Evolutionary conservation across 2,113 vertebrate genomes (phyloP).

Genomic region (Coregonus clupeaformis): DNA sequence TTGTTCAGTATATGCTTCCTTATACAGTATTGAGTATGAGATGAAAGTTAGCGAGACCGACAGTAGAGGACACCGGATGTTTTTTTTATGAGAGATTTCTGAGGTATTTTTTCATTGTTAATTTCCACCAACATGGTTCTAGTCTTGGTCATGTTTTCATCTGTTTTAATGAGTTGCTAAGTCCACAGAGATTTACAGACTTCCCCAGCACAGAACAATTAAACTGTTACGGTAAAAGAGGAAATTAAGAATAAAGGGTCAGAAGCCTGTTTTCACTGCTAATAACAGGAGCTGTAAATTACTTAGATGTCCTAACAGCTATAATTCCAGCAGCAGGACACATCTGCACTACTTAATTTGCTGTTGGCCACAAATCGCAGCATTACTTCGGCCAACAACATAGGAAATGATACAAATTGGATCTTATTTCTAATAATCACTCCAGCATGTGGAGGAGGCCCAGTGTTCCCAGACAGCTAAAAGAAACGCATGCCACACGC

Average conservation of each 20-base stretch:
- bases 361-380: constrained; percentile 52
- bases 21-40: too few species aligned
- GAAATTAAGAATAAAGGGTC: constrained; percentile 27
- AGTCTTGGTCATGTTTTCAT: neutral
- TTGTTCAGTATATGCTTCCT: too few species aligned
- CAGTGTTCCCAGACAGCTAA: constrained; percentile 37
- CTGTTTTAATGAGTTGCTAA: constrained; percentile 11
- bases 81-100: neutral
- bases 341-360: constrained; percentile 42
- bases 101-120: neutral
- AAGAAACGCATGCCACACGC: constrained; percentile 10
- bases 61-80: neutral
- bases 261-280: constrained; percentile 20
- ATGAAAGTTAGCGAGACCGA: neutral
- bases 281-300: constrained; percentile 33
- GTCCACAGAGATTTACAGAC: constrained; percentile 10
- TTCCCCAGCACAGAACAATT: neutral
- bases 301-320: constrained; percentile 19
- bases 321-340: constrained; percentile 35
- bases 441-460: constrained; percentile 53
- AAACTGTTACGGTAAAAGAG: constrained; percentile 13
- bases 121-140: neutral
- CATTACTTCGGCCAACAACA: constrained; percentile 50
- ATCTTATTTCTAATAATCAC: constrained; percentile 57
- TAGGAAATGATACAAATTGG: constrained; percentile 57